These are phyloP conservation scores for Hypomesus transpacificus DNA, from an alignment of 2,113 vertebrate species.

Conservation along the genomic window DNA sequence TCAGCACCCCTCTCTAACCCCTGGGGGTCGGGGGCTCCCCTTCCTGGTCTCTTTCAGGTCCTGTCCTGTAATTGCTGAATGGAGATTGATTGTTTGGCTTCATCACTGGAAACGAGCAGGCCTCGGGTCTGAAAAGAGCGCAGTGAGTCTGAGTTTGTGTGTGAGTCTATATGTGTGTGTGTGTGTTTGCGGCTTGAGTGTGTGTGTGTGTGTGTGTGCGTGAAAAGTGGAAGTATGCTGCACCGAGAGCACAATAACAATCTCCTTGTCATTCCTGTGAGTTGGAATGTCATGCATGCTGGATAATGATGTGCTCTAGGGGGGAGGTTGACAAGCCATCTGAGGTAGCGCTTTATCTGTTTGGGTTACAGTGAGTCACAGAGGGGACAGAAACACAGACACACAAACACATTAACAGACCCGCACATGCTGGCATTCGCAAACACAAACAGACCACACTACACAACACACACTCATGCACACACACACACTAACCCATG, in stretches of 20 bases:
- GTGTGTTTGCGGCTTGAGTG: slow-evolving; percentile 20
- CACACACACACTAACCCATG: slow-evolving; percentile 16
- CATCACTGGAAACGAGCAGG: slow-evolving; percentile 59
- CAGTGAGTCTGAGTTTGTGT: slow-evolving; percentile 17
- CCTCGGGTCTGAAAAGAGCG: slow-evolving; percentile 55
- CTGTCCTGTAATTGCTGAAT: slow-evolving; percentile 56
- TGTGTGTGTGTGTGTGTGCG: slow-evolving; percentile 25
- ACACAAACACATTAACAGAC: slow-evolving; percentile 39
- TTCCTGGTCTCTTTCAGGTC: slow-evolving; percentile 15
- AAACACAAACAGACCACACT: background rate
- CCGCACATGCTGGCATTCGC: slow-evolving; percentile 13
- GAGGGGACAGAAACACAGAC: slow-evolving; percentile 50
- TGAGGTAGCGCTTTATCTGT: slow-evolving; percentile 71
- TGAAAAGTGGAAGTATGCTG: slow-evolving; percentile 62
- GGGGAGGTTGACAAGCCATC: slow-evolving; percentile 50
- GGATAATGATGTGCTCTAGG: slow-evolving; percentile 61
- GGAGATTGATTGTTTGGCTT: slow-evolving; percentile 66
- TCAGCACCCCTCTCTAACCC: slow-evolving; percentile 11
- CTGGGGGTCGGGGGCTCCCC: slow-evolving; percentile 1
- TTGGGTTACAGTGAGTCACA: slow-evolving; percentile 57
- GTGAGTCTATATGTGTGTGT: slow-evolving; percentile 27
- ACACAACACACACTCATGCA: background rate
- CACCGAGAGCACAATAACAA: slow-evolving; percentile 70
- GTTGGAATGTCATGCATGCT: slow-evolving; percentile 71
- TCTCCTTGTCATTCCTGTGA: slow-evolving; percentile 72